phyloP scores from a whole-genome alignment of 2,797 vertebrate species.

The Crypturellus tataupa region DNA sequence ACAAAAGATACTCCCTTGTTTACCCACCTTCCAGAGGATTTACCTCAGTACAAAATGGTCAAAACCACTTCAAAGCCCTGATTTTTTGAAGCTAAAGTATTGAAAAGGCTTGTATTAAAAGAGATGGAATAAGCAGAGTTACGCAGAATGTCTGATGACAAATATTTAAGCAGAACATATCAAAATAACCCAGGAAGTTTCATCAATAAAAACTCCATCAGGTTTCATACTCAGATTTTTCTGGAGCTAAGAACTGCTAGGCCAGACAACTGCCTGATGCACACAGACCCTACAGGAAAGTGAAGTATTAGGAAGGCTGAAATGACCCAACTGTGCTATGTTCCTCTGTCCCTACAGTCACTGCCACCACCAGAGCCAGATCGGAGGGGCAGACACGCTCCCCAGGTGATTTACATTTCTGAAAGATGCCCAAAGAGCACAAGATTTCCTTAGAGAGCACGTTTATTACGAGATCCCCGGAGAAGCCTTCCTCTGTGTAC shows the following conservation, averaged over 20 bases:
- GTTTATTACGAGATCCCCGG: neutral
- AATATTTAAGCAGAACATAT: neutral
- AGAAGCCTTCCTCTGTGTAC: neutral
- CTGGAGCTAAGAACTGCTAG: neutral
- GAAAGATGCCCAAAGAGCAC: neutral
- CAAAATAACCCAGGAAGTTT: neutral
- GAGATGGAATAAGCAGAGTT: neutral
- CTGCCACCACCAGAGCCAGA: neutral
- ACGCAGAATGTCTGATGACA: neutral
- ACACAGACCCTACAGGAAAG: neutral
- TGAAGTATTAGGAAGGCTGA: neutral
- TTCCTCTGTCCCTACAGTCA: neutral
- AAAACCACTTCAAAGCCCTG: neutral
- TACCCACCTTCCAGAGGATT: neutral
- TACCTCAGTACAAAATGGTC: neutral
- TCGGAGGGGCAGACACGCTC: neutral
- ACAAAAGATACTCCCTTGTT: neutral
- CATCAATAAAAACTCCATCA: neutral
- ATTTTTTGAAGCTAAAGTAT: neutral
- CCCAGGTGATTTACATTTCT: neutral
- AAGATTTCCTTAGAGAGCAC: neutral
- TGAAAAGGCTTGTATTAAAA: neutral
- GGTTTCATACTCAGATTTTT: neutral
- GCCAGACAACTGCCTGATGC: neutral
- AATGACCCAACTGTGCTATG: rapidly evolving